phyloP scores from a whole-genome alignment of 2,797 vertebrate species.

The Zenarchopterus dispar region DNA sequence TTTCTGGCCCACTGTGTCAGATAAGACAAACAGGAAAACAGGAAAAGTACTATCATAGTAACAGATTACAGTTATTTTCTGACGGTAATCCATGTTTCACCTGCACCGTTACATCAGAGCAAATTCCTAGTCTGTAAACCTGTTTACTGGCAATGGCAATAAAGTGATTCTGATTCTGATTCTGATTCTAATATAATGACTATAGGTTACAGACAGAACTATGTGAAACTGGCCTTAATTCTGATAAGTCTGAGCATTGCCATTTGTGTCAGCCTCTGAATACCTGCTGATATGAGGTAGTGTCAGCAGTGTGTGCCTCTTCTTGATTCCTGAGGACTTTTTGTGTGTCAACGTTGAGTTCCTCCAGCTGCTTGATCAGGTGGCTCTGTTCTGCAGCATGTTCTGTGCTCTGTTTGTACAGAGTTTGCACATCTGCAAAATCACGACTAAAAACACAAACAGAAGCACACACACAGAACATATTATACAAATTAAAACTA shows the following conservation, averaged over 20 bases:
- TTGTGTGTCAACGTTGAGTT: slow-evolving; percentile 89
- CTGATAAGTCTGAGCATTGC: slow-evolving; percentile 41
- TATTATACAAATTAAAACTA: slow-evolving; percentile 3
- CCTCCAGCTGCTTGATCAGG: slow-evolving; percentile 91
- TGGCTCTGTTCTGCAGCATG: slow-evolving; percentile 88
- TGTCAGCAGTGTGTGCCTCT: slow-evolving; percentile 87
- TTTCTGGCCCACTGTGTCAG: no score
- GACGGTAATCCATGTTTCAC: slow-evolving; percentile 22
- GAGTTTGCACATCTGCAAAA: slow-evolving; percentile 82
- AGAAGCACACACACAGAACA: slow-evolving; percentile 7
- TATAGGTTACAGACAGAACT: slow-evolving; percentile 33
- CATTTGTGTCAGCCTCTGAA: slow-evolving; percentile 2
- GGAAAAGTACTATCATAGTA: slow-evolving; percentile 33
- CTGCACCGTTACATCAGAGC: no score
- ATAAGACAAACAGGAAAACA: no score
- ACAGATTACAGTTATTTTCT: slow-evolving; percentile 33
- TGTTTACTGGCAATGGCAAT: no score
- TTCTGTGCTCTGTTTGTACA: slow-evolving; percentile 86
- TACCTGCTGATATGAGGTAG: slow-evolving; percentile 89
- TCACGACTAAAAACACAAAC: slow-evolving; percentile 63
- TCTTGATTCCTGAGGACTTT: slow-evolving; percentile 90
- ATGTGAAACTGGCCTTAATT: slow-evolving; percentile 27
- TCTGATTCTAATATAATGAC: no score
- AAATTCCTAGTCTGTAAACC: no score
- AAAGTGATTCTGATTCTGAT: no score